Evolutionary conservation across 2,888 invertebrate genomes (phyloP).

Genomic region (Pristionchus maxplancki): DNA sequence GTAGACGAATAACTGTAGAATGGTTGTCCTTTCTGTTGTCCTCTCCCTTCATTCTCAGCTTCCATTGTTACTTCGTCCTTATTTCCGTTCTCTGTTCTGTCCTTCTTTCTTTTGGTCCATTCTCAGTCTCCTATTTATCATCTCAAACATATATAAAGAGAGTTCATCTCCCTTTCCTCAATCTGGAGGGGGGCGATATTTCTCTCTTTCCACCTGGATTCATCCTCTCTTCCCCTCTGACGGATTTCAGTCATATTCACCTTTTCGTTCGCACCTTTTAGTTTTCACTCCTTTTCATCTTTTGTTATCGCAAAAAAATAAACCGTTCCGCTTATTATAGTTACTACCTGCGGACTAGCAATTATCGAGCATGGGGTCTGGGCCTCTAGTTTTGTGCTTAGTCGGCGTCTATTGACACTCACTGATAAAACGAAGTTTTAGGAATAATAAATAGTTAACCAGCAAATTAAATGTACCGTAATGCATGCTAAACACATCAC

Average conservation of each 20-base stretch:
- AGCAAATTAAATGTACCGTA: too few species aligned
- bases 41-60: not conserved
- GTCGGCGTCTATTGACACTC: too few species aligned
- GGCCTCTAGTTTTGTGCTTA: too few species aligned
- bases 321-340: too few species aligned
- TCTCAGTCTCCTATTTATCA: not conserved
- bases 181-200: not conserved
- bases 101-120: not conserved
- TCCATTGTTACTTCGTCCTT: not conserved
- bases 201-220: not conserved
- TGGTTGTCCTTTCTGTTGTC: not conserved
- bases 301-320: too few species aligned
- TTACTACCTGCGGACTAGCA: too few species aligned
- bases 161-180: not conserved
- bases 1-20: not conserved
- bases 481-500: too few species aligned
- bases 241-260: not conserved
- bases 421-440: too few species aligned
- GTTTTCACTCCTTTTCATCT: too few species aligned
- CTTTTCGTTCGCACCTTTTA: not conserved
- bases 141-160: not conserved
- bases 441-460: too few species aligned
- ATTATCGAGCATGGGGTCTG: too few species aligned
- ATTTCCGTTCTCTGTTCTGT: not conserved
- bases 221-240: not conserved